Base-by-base conservation (phyloP, 2,888 invertebrate genomes). In the Anorthoa munda region DNA sequence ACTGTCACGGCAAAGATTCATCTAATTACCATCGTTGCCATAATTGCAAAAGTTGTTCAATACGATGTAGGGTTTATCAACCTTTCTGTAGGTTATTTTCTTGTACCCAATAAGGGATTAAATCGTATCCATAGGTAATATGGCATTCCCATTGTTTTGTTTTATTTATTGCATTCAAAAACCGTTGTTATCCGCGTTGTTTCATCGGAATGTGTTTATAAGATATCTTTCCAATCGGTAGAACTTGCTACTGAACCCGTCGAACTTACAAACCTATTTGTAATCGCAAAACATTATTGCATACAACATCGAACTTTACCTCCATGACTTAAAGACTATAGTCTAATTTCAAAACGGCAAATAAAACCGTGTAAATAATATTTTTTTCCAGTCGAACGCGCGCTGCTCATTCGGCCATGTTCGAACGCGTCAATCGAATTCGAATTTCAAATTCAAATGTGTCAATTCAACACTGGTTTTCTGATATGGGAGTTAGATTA, bases 221-320 rank as follows among this genome's bases (percentile, higher is more conserved):
- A 87, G 92, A 94, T 94, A 95, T 95, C 94, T 95, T 95, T 95
- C 91, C 93, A 86, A 95, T 94, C 91, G 91, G 90, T 86, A 88
- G 90, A 85, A 88, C 92, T 89, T 82, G 95, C 95, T 95, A 95
- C 95, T 86, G 95, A 88, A 88, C 88, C 88, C 84, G 86, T 75
- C 74, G 59, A 82, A 66, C 56, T 66, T 60, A 77, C 76, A 45
- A 72, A 71, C 45, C 59, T 55, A 71, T 61, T 68, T 66, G 67
- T 50, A 48, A 26, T 17, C 55, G 9, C 13, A 45, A n/a, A 60
- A 26, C 12, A n/a, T 17, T 45, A 63, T 17, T 5, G 48, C 45
- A 48, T 56, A 26, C 69, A 1, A 90, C 81, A 81, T 65, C 80
- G 45, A 31, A 66, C 77, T 66, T 59, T 88, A 84, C 45, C 0